Conservation (phyloP, 2,797 vertebrate species). For the Phaenicophaeus curvirostris region DNA sequence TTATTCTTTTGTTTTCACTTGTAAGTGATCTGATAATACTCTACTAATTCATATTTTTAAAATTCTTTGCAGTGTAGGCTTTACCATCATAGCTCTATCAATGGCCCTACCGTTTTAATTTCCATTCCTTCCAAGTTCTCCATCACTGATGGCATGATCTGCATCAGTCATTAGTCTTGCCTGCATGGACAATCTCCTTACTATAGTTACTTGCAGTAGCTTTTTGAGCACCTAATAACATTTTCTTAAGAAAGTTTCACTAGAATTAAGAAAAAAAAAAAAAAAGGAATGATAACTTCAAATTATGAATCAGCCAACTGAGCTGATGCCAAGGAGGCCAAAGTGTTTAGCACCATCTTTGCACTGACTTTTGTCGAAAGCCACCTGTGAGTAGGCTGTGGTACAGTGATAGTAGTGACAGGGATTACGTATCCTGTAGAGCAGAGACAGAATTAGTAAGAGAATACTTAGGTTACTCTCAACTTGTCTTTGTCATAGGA, state of each 20-base stretch:
- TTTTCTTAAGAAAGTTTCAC: background rate
- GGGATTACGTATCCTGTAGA: background rate
- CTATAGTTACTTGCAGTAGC: background rate
- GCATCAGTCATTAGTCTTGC: background rate
- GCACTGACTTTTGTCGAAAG: background rate
- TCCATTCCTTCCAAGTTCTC: background rate
- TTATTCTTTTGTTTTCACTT: background rate
- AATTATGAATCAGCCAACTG: background rate
- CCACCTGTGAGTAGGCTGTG: background rate
- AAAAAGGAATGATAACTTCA: background rate
- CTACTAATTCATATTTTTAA: background rate
- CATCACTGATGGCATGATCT: background rate
- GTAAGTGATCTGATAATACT: background rate
- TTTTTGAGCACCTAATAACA: background rate
- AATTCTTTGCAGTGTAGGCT: background rate
- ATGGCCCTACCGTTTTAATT: background rate
- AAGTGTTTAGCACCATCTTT: background rate
- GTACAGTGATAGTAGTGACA: background rate
- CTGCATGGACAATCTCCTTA: background rate
- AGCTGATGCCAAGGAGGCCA: background rate
- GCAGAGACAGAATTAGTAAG: background rate
- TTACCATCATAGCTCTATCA: background rate
- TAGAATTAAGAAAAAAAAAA: background rate
- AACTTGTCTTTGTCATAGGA: background rate
- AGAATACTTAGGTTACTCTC: background rate